Evolutionary conservation across 2,113 vertebrate species (phyloP), one percentile per base, ranked within the genome.

Genomic region (Myrmophylax atrothorax): DNA sequence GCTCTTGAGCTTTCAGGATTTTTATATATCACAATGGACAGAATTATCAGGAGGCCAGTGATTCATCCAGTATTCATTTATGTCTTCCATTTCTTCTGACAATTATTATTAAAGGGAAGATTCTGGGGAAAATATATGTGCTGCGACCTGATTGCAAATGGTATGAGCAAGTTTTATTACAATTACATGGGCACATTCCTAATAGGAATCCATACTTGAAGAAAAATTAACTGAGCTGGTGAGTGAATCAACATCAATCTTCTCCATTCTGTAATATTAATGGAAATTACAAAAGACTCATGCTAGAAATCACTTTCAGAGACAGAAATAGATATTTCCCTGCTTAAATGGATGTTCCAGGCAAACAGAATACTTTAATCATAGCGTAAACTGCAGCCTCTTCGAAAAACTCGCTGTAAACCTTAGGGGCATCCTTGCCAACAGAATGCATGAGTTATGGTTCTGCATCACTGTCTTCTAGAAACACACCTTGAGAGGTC

Each of bases 351-450:
- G 69, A 95, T 97, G 95, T 95, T 96, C 91, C 86, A 96, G 91
- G 94, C 96, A 97, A 97, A 96, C 92, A 95, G 95, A 93, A 86
- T 92, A 18, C 84, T 97, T 97, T 97, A 98, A 97, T 98, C 94
- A 97, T 77, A 84, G 67, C 83, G 72, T 82, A 95, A 96, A 93
- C 92, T 85, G 68, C 70, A 82, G 67, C 75, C 83, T 88, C 70
- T 63, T 89, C 94, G 60, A 89, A 94, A 96, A 93, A 68, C 28
- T 92, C 74, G 67, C 31, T 58, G 64, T 94, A 95, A 95, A 96
- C 93, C 90, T 94, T 96, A 70, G 73, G 90, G 95, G 93, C 85
- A 96, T 94, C 77, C 83, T 96, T 87, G 93, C 96, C 97, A 96
- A 49, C 75, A 67, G 87, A 35, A 63, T 33, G 63, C 29, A 91